Conservation (phyloP, 2,888 invertebrate species). For the Eutolmus rufibarbis region DNA sequence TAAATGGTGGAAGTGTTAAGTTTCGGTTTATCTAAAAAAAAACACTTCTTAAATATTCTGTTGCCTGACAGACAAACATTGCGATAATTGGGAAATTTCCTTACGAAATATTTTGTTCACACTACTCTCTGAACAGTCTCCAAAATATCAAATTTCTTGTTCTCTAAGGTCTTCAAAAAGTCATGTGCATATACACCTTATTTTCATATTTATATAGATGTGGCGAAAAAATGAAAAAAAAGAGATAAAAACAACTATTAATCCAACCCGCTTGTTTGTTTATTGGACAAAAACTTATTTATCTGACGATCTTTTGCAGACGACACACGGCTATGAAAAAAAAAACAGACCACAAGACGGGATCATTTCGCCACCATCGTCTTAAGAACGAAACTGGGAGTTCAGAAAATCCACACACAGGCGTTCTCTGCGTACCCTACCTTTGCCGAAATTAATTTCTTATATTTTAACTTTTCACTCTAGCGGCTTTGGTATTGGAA, state of each 20-base stretch:
- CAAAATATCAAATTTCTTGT: background rate
- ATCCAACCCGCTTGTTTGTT: background rate
- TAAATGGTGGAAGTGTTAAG: background rate
- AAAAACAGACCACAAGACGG: background rate
- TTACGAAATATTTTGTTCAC: background rate
- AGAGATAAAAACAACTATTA: background rate
- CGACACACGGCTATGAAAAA: background rate
- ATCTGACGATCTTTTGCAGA: background rate
- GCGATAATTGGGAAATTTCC: background rate
- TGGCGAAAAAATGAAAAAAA: background rate
- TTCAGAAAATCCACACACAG: background rate
- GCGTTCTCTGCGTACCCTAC: background rate
- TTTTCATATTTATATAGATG: background rate
- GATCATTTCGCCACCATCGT: conserved; percentile 8
- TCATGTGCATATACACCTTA: background rate
- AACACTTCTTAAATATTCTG: background rate
- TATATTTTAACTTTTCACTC: background rate
- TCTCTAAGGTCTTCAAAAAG: background rate
- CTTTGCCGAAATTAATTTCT: background rate
- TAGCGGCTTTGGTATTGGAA: background rate
- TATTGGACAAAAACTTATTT: background rate
- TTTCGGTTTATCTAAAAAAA: background rate
- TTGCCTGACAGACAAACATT: background rate
- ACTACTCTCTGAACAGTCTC: background rate
- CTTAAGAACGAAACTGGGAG: background rate